Evolutionary conservation across 1,140 invertebrate species (phyloP).

Genomic region (Diorhabda carinulata): DNA sequence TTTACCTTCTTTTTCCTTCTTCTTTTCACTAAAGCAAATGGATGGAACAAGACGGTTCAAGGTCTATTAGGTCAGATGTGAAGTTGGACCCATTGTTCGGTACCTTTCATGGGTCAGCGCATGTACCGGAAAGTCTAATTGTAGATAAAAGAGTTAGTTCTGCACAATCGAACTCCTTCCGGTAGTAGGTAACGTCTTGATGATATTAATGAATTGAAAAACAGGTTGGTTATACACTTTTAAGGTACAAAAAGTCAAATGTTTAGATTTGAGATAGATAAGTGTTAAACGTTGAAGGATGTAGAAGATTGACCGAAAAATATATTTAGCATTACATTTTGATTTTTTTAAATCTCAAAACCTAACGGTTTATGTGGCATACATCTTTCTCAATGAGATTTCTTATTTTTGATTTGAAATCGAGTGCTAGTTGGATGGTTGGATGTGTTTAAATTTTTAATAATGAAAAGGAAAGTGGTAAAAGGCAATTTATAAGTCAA

Average conservation of each 20-base stretch:
- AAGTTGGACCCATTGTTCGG: background rate
- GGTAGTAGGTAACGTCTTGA: background rate
- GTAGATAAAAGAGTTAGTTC: background rate
- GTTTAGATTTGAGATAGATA: conserved; percentile 2
- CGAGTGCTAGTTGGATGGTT: too few relatives aligned
- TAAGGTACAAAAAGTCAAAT: background rate
- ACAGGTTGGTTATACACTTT: background rate
- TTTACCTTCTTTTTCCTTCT: background rate
- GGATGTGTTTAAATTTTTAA: too few relatives aligned
- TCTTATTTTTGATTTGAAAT: too few relatives aligned
- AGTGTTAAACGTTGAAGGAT: background rate
- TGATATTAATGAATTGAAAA: background rate
- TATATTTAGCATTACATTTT: too few relatives aligned
- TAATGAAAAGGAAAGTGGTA: too few relatives aligned
- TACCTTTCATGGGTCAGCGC: background rate
- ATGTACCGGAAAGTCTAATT: background rate
- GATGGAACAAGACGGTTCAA: background rate
- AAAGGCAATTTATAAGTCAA: too few relatives aligned
- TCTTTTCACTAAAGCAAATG: background rate
- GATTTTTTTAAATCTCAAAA: too few relatives aligned
- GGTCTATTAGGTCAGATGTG: background rate
- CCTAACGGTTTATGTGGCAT: too few relatives aligned
- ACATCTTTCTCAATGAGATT: too few relatives aligned
- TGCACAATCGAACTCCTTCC: conserved; percentile 1
- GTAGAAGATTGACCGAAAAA: too few relatives aligned